Evolutionary conservation across 2,113 vertebrate genomes (phyloP), one percentile per base, ranked within the genome.

Genomic region (Trematocara marginatum): DNA sequence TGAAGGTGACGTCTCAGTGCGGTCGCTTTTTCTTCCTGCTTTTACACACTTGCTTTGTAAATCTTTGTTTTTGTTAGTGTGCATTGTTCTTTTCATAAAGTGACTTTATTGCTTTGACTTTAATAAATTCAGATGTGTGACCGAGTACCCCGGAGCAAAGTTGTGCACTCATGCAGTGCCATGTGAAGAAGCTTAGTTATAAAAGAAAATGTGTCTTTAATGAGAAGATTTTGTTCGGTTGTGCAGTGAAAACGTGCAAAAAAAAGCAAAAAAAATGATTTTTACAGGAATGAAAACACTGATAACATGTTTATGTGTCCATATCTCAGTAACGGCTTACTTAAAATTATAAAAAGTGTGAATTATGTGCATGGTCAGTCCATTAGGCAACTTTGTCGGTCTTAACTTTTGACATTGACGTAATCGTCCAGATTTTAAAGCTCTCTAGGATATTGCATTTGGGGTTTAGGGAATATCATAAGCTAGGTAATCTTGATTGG

Each of bases 401-500:
- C 69, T 71, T 47, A 76, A 80, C 82, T 86, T 88, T 40, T 45
- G 51, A 90, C 89, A 56, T 71, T 83, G 85, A 84, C 69, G 3
- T 56, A 29, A 87, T 87, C 45, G 87, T 86, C 54, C 40, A 20
- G 57, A 69, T 81, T 83, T 79, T 56, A 20, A 86, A 80, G 83
- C 90, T 90, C 92, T 89, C 87, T 51, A 79, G 90, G 88, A 91
- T 93, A 79, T 86, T 90, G 52, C 89, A 12, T 80, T 80, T 78
- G 89, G 88, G 89, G 74, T 92, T 90, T 47, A 59, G 86, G 86
- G 94, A 91, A 84, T 81, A 92, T 91, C 86, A 64, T 35, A 7
- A 61, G 64, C 79, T 11, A 88, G 92, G 86, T 92, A 94, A 91
- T 88, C 56, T 82, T 89, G 89, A 94, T 94, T 69, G 80, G 85